These are phyloP conservation scores for Manis javanica DNA, from an alignment of 2,797 vertebrate species.

Conservation along the genomic window DNA sequence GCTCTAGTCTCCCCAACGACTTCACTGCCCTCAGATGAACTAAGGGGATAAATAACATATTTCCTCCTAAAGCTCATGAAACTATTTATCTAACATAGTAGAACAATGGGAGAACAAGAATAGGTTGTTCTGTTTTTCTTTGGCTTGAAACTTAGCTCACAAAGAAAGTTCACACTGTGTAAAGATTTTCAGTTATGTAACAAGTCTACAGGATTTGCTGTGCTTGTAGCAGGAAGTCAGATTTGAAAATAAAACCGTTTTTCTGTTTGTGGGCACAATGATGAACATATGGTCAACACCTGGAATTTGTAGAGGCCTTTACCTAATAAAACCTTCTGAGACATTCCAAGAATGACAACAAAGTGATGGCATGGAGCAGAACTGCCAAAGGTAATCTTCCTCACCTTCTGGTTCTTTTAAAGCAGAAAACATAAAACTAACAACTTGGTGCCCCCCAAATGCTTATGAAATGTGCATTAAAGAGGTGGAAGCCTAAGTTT, in stretches of 20 bases:
- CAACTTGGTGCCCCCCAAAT: slow-evolving; percentile 74
- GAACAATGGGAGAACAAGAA: slow-evolving; percentile 24
- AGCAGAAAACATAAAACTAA: slow-evolving; percentile 80
- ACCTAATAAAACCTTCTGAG: slow-evolving; percentile 86
- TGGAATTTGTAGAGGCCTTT: slow-evolving; percentile 84
- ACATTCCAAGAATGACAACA: slow-evolving; percentile 84
- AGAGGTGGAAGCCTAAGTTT: slow-evolving; percentile 64
- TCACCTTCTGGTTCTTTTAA: slow-evolving; percentile 80
- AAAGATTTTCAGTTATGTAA: slow-evolving; percentile 82
- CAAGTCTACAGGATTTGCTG: slow-evolving; percentile 79
- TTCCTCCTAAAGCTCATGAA: neutral
- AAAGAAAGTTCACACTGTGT: slow-evolving; percentile 74
- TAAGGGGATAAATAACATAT: neutral
- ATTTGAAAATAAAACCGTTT: slow-evolving; percentile 79
- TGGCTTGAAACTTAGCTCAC: slow-evolving; percentile 78
- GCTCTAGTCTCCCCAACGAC: neutral
- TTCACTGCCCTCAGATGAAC: neutral
- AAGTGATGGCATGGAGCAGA: slow-evolving; percentile 79
- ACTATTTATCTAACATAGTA: slow-evolving; percentile 25
- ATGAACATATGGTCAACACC: slow-evolving; percentile 86
- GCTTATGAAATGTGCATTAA: slow-evolving; percentile 80
- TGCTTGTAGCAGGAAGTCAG: slow-evolving; percentile 79
- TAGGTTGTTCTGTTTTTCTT: slow-evolving; percentile 71
- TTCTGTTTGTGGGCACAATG: slow-evolving; percentile 78
- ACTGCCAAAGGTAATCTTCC: slow-evolving; percentile 81